A percentile compares a stretch with the other conserved stretches of the same genome.
Evolutionary conservation across 2,113 vertebrate genomes (phyloP).

Genomic region (Lonchura striata): DNA sequence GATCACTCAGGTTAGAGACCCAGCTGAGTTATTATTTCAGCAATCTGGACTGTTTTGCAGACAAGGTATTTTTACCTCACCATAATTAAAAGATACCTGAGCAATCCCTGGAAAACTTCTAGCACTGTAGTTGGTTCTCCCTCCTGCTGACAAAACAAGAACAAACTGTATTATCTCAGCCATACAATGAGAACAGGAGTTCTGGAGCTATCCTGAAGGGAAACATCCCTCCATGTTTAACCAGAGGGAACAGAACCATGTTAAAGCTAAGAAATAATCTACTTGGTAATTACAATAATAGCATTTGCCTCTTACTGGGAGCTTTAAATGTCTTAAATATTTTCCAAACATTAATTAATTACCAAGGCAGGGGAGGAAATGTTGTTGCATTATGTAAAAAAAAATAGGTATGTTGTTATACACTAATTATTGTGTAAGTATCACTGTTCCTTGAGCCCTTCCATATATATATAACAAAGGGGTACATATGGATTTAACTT

Average conservation of each 20-base stretch:
- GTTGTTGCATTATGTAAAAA: not conserved
- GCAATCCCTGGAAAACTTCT: not conserved
- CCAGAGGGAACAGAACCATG: not conserved
- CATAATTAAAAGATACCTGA: not conserved
- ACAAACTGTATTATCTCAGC: not conserved
- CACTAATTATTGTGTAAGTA: not conserved
- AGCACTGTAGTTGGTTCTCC: not conserved
- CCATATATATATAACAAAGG: fast-evolving
- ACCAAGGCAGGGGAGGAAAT: not conserved
- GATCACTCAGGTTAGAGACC: not conserved
- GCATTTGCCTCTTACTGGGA: slow-evolving; percentile 15
- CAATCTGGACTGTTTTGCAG: not conserved
- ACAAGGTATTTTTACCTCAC: not conserved
- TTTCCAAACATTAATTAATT: slow-evolving; percentile 37
- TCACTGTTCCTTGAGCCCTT: not conserved
- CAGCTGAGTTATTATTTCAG: not conserved
- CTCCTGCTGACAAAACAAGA: not conserved
- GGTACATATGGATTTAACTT: fast-evolving
- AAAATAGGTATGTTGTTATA: not conserved
- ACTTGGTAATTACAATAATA: slow-evolving; percentile 10
- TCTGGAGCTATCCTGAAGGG: not conserved
- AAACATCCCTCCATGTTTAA: not conserved
- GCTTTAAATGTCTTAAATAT: slow-evolving; percentile 8
- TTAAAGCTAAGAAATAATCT: slow-evolving; percentile 2
- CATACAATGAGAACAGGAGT: not conserved